Evolutionary conservation across 2,113 vertebrate species (phyloP).

Genomic region (Chionodraco myersi): DNA sequence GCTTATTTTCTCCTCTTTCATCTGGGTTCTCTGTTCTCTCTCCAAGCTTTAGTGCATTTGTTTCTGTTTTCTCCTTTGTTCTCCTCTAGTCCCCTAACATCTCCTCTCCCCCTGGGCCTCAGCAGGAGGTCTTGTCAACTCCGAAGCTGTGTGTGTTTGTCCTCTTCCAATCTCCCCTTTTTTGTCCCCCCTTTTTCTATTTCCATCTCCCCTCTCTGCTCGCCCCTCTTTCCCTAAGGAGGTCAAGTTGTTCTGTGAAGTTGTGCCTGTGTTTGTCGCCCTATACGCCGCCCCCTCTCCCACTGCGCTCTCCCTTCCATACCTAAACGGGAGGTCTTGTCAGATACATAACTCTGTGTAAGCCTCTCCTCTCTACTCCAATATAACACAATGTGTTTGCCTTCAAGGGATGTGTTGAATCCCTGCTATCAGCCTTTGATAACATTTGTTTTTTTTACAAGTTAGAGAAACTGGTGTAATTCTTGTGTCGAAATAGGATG

Average conservation of each 20-base stretch:
- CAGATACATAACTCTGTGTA: background rate
- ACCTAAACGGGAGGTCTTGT: conserved; percentile 25
- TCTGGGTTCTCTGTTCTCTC: conserved; percentile 7
- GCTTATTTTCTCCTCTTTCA: background rate
- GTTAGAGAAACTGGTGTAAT: background rate
- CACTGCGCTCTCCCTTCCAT: conserved; percentile 1
- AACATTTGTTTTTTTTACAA: conserved; percentile 14
- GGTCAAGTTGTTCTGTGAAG: conserved; percentile 37
- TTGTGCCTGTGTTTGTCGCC: conserved; percentile 46
- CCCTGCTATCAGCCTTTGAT: conserved; percentile 17
- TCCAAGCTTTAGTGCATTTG: conserved; percentile 11
- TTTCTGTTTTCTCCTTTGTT: conserved; percentile 24
- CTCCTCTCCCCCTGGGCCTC: conserved; percentile 28
- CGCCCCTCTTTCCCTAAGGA: conserved; percentile 23
- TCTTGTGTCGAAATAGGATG: background rate
- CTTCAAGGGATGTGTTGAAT: background rate
- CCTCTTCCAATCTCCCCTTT: conserved; percentile 37
- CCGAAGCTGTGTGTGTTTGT: conserved; percentile 42
- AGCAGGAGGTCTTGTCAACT: conserved; percentile 53
- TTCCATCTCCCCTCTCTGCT: conserved; percentile 9
- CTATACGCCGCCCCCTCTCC: background rate
- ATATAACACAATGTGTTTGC: conserved; percentile 33
- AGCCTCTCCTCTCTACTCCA: conserved; percentile 12
- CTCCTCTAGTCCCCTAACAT: conserved; percentile 38
- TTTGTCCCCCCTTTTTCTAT: background rate